Evolutionary conservation across 2,797 vertebrate genomes (phyloP), one percentile per base, ranked within the genome.

Genomic region (Chelonia mydas): DNA sequence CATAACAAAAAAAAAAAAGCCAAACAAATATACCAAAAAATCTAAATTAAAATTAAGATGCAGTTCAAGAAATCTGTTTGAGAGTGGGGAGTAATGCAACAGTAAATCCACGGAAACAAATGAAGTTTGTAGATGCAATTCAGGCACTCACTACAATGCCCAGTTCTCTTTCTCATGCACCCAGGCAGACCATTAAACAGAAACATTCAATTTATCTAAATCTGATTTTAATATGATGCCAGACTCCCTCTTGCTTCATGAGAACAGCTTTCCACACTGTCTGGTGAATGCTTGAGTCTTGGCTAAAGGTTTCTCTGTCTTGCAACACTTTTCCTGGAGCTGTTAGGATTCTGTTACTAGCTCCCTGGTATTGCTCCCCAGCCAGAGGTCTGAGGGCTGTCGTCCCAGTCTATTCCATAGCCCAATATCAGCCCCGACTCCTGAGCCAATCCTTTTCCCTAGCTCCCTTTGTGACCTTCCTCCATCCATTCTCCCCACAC

Each of bases 1-100:
- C 37, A 17, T 79, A 27, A 10, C 88, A 65, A 50, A 33, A 31
- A 5, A 76, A 0, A 28, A 31, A 4, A 0, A 0, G 6, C 45
- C 27, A n/a, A 65, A n/a, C 33, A 61, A 61, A 61, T 61, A 8
- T 9, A 17, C 31, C 8, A 65, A 65, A 65, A 65, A 61, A 61
- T 61, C 57, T 88, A 45, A 5, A 11, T 90, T 86, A 54, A 85
- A 17, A 51, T 90, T 7, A 90, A 88, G 11, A 0, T 65, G 45
- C 28, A 61, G 25, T 61, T 61, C 28, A 61, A 61, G 28, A 59
- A 31, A 61, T 61, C 28, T 61, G 57, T 61, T 61, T 61, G 57
- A 61, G 28, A 15, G 27, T 61, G 28, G 57, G 57, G 28, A 61
- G 57, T 61, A 61, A 61, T 33, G 5, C 57, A 61, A 57, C 55